Evolutionary conservation across 1,140 invertebrate species (phyloP), one percentile per base, ranked within the genome.

Genomic region (Zaprionus africanus): DNA sequence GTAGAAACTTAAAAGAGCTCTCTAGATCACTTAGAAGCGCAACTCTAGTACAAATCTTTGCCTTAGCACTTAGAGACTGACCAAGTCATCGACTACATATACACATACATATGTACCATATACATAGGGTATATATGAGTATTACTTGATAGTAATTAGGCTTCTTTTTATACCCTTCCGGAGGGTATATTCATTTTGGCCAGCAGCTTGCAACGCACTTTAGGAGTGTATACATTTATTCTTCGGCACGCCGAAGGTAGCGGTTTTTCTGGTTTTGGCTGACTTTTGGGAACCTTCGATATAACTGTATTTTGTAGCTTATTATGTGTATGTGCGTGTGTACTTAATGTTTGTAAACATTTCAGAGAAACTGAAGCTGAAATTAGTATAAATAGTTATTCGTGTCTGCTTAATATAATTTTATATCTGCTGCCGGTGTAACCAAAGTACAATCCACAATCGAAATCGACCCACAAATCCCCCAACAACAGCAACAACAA

Each of bases 401-500:
- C 41, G 60, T 57, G 13, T 26, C 7, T 64, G 31, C n/a, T 22
- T 26, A 17, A 24, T 58, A 41, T 38, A 57, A 19, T 56, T 24
- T 75, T 58, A 41, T 68, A 57, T 54, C 67, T 74, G 76, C 64
- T 74, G 76, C 22, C 49, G 82, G 65, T 82, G 76, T 79, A 82
- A 86, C 83, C 83, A 87, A 83, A 79, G 78, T 77, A 77, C 68
- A 73, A 82, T 79, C 60, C 51, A 46, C 46, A 46, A 46, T 17
- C 41, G 41, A 46, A 70, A 46, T 61, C 36, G 19, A 59, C 9
- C 26, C 26, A 36, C 62, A 69, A 51, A 24, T 24, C 5, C 46
- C 22, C 41, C 41, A n/a, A 5, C 5, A 43, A 6, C 13, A 41
- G n/a, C 38, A 41, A 46, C n/a, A 80, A 63, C 46, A 62, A 65